A percentile compares a stretch with the other conserved stretches of the same genome.
Evolutionary conservation across 2,797 vertebrate species (phyloP).

Genomic region (Tamandua tetradactyla): DNA sequence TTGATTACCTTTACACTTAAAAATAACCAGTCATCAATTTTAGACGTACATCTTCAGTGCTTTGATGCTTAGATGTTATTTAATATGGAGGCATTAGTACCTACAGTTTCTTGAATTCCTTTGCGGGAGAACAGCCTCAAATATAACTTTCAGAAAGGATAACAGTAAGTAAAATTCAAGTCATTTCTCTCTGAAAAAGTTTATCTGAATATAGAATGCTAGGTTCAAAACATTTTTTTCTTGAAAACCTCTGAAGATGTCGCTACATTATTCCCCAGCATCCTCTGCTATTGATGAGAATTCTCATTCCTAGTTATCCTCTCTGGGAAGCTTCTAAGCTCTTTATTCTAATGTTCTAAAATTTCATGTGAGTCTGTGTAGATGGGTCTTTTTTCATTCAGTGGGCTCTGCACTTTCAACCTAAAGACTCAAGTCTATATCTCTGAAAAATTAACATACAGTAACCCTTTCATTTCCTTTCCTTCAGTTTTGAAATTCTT

Average conservation of each 20-base stretch:
- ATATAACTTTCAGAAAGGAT: slow-evolving; percentile 16
- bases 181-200: background rate
- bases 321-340: background rate
- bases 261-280: background rate
- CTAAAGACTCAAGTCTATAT: background rate
- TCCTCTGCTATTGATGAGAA: background rate
- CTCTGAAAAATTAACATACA: background rate
- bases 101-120: background rate
- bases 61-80: background rate
- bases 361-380: background rate
- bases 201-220: background rate
- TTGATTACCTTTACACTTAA: background rate
- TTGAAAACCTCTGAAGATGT: background rate
- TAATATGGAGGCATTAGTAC: background rate
- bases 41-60: background rate
- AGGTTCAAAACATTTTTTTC: background rate
- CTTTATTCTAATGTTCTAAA: background rate
- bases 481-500: slow-evolving; percentile 13
- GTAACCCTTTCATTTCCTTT: background rate
- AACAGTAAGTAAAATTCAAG: background rate
- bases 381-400: background rate
- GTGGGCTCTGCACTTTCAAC: background rate
- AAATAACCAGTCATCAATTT: background rate
- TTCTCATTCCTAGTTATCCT: background rate
- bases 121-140: background rate